Conservation (phyloP, 2,888 invertebrate species). For the Tubiluchus corallicola region DNA sequence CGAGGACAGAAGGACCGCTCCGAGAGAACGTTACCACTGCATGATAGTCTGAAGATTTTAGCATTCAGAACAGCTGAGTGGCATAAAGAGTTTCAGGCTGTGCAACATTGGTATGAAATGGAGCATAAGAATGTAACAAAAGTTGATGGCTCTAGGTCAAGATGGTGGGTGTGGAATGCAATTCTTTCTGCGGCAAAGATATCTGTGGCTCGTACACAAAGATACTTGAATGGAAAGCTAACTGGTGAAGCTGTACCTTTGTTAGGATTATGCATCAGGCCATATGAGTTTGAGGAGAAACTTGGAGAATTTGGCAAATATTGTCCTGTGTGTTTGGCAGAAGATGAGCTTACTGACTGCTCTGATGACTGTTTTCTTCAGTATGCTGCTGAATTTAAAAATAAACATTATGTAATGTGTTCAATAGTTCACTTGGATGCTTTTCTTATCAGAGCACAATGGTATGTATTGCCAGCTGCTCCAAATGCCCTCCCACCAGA, state of each 20-base stretch:
- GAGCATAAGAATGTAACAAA: slow-evolving; percentile 24
- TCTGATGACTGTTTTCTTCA: slow-evolving; percentile 20
- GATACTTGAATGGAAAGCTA: too few relatives aligned
- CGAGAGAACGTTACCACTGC: slow-evolving; percentile 21
- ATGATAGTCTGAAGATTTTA: slow-evolving; percentile 28
- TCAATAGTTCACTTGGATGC: too few relatives aligned
- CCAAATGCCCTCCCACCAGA: slow-evolving; percentile 22
- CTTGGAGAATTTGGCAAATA: slow-evolving; percentile 27
- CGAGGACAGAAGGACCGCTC: slow-evolving; percentile 26
- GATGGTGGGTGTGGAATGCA: slow-evolving; percentile 29
- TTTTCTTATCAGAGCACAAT: too few relatives aligned
- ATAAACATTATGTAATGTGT: too few relatives aligned
- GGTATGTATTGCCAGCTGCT: slow-evolving; percentile 22
- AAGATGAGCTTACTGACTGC: slow-evolving; percentile 27
- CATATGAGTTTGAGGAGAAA: slow-evolving; percentile 24
- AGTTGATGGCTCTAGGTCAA: slow-evolving; percentile 22
- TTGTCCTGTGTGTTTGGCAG: slow-evolving; percentile 28
- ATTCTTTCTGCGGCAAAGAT: slow-evolving; percentile 19
- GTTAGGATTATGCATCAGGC: slow-evolving; percentile 27
- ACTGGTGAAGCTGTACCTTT: too few relatives aligned
- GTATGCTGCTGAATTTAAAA: too few relatives aligned
- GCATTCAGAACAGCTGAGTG: slow-evolving; percentile 22
- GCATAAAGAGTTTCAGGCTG: slow-evolving; percentile 17
- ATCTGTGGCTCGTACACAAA: too few relatives aligned
- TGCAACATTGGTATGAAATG: slow-evolving; percentile 23